Percentiles rank a stretch among this genome's conserved stretches.
Conservation (phyloP, 2,797 vertebrate genomes). For the Anguilla marmorata region DNA sequence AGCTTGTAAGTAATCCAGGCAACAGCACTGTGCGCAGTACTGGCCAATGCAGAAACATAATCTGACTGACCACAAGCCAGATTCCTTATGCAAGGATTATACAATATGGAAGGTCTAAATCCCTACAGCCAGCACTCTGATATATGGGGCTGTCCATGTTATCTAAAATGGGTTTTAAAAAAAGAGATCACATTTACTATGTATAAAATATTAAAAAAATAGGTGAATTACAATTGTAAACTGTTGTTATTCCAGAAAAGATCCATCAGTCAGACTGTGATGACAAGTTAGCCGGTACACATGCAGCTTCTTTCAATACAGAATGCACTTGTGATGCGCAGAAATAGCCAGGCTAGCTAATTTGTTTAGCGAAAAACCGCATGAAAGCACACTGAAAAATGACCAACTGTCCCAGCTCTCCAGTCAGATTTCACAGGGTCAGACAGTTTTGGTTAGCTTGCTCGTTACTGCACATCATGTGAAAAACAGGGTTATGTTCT, state of each 20-base stretch:
- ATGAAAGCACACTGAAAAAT: background rate
- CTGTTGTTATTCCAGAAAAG: background rate
- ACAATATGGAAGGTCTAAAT: background rate
- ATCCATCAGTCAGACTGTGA: background rate
- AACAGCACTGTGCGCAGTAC: background rate
- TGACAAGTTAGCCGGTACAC: too few relatives aligned
- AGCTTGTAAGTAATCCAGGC: background rate
- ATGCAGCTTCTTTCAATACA: background rate
- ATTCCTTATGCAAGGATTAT: constrained; percentile 1
- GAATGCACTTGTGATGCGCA: background rate
- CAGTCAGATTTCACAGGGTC: background rate
- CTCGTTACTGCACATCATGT: background rate
- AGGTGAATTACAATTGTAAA: background rate
- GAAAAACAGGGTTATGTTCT: constrained; percentile 49
- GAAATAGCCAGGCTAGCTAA: background rate
- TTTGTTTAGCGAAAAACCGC: background rate
- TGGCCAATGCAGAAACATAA: background rate
- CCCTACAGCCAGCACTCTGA: background rate
- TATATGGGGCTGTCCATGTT: background rate
- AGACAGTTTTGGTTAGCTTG: background rate
- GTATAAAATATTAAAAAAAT: background rate
- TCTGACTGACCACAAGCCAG: background rate
- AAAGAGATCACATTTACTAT: background rate
- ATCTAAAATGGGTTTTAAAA: background rate
- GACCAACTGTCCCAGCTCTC: background rate